Evolutionary conservation across 2,888 invertebrate species (phyloP).

Genomic region (Ennomos fuscantarius): DNA sequence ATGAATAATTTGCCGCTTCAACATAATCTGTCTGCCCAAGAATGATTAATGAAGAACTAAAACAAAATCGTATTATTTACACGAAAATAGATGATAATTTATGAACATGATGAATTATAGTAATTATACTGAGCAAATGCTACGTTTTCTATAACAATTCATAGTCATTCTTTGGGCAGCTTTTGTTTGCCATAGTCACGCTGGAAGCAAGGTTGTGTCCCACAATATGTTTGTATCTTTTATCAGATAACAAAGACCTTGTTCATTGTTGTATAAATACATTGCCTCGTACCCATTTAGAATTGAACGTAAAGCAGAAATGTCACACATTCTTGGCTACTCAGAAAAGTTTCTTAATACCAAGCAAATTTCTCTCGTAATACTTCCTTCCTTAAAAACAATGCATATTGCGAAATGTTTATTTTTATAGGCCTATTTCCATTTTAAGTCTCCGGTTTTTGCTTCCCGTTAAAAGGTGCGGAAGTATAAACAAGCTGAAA

Average conservation of each 20-base stretch:
- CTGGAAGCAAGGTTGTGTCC: conserved; percentile 1
- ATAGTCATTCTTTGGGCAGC: conserved; percentile 7
- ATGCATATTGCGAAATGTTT: conserved; percentile 5
- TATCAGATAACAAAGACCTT: conserved; percentile 12
- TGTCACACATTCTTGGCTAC: background rate
- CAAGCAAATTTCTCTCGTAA: background rate
- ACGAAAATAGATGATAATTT: background rate
- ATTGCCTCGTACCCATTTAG: conserved; percentile 3
- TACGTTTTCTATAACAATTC: conserved; percentile 7
- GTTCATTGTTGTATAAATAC: background rate
- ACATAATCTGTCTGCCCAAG: no score
- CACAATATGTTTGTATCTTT: conserved; percentile 5
- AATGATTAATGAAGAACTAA: no score
- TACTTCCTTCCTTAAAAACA: conserved; percentile 3
- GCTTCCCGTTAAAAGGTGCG: conserved; percentile 10
- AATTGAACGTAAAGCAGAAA: conserved; percentile 15
- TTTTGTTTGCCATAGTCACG: conserved; percentile 20
- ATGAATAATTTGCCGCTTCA: no score
- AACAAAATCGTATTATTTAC: no score
- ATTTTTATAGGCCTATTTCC: conserved; percentile 6
- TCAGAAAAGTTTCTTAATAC: background rate
- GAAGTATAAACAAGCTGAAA: conserved; percentile 12
- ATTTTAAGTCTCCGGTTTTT: conserved; percentile 10
- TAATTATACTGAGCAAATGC: background rate
- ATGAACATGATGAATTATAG: background rate